Percentiles rank a stretch among this genome's conserved stretches.
Conservation (phyloP, 2,113 vertebrate species). For the Alethe castanea region DNA sequence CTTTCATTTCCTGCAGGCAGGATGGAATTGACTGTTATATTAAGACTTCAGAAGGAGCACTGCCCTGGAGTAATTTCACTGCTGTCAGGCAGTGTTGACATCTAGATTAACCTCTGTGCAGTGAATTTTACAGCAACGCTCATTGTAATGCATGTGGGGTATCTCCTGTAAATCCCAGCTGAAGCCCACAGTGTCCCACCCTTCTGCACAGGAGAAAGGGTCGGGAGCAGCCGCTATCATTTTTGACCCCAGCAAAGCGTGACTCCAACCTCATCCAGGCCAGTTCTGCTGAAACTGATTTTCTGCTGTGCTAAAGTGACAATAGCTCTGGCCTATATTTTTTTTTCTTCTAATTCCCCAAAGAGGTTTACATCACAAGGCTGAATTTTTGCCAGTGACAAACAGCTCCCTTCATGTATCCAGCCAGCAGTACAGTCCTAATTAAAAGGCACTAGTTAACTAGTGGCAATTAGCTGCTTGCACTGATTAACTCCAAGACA, state of each 20-base stretch:
- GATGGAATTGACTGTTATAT: conserved; percentile 78
- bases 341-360: not conserved
- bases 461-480: not conserved
- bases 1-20: conserved; percentile 78
- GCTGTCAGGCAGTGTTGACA: conserved; percentile 76
- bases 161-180: conserved; percentile 61
- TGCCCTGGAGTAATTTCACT: conserved; percentile 76
- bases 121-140: conserved; percentile 67
- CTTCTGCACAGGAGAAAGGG: conserved; percentile 16
- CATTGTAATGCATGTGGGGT: conserved; percentile 67
- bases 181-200: conserved; percentile 34
- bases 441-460: conserved; percentile 23
- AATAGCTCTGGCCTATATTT: not conserved
- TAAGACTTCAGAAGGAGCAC: conserved; percentile 78
- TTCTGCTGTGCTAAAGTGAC: not conserved
- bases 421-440: not conserved
- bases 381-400: not conserved
- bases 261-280: conserved; percentile 34
- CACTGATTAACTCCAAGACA: not conserved
- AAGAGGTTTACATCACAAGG: conserved; percentile 26
- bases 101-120: conserved; percentile 80
- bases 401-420: not conserved
- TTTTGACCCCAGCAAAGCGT: not conserved
- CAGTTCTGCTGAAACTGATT: conserved; percentile 46
- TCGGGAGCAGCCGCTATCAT: not conserved